Evolutionary conservation across 2,888 invertebrate species (phyloP), one percentile per base, ranked within the genome.

Genomic region (Meiosimyza platycephala): DNA sequence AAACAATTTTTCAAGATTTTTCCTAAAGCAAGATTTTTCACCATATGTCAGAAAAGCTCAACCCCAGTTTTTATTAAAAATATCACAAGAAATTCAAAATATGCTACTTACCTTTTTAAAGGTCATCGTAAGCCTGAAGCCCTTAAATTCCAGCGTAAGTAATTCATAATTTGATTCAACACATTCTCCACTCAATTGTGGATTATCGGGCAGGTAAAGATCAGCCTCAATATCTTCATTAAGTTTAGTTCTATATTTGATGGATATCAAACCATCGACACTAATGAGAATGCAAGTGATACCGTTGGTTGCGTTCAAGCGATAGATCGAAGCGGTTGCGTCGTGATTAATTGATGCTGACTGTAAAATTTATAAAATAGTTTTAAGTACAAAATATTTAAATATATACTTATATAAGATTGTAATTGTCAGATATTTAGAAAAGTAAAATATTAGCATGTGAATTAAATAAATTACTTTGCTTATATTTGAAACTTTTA

Each of bases 231-330:
- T 84, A 77, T 89, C 88, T 77, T 92, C 92, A 68, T 91, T 92
- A 6, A 92, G 88, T 81, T 91, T 92, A 73, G 92, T 92, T 66
- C 91, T 89, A 85, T 93, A 94, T 55, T 91, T 91, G 79, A 93
- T 91, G 77, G 90, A 90, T 54, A 95, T 90, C 6, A 95, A 85
- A 0, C 93, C 95, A 84, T 95, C 95, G 48, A 86, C 86, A 75
- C 85, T 85, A 79, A 95, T 89, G 47, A 95, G 88, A 77, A 95
- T 94, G 82, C 95, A 95, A 0, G 95, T 94, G 76, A 92, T 91
- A 1, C 92, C 94, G 70, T 91, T 91, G 76, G 91, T 90, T 55
- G 91, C 90, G 78, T 91, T 90, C 48, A 93, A 89, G 60, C 94
- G 90, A 83, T 94, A 94, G 13, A 92, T 88, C 13, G 90, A 89